Conservation (phyloP, 2,113 vertebrate species). For the Pagrus major region DNA sequence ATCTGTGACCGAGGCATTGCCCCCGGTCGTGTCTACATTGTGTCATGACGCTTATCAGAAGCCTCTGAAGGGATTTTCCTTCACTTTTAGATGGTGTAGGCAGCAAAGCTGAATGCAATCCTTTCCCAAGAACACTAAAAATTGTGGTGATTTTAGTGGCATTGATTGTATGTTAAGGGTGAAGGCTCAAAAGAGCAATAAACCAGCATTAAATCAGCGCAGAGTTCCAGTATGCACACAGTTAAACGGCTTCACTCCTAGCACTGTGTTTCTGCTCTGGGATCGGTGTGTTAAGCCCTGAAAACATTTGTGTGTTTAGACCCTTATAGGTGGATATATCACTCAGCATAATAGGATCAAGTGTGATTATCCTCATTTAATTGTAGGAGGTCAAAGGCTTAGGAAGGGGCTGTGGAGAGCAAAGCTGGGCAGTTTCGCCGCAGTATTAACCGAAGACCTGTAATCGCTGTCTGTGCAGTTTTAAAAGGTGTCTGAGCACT, state of each 20-base stretch:
- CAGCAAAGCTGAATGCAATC: not conserved
- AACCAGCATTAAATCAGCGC: not conserved
- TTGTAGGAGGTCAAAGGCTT: conserved; percentile 57
- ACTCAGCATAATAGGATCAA: conserved; percentile 62
- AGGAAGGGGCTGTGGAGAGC: conserved; percentile 36
- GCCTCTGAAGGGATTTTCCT: conserved; percentile 20
- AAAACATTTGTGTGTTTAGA: conserved; percentile 54
- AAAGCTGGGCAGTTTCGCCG: conserved; percentile 10
- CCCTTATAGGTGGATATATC: conserved; percentile 60
- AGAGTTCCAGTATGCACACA: not conserved
- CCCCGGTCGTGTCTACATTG: conserved; percentile 8
- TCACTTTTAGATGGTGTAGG: not conserved
- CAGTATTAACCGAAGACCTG: conserved; percentile 18
- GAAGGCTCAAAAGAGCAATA: not conserved
- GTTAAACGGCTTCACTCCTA: not conserved
- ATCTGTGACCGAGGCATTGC: conserved; percentile 1
- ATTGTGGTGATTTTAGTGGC: not conserved
- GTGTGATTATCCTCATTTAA: conserved; percentile 65
- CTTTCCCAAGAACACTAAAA: not conserved
- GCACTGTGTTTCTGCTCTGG: conserved; percentile 17
- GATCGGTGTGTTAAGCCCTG: conserved; percentile 44
- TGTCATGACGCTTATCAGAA: not conserved
- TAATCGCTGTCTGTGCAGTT: conserved; percentile 10
- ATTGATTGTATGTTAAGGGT: not conserved
- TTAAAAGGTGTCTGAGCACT: conserved; percentile 15